phyloP scores from a whole-genome alignment of 2,797 vertebrate genomes.

The Argentina silus region DNA sequence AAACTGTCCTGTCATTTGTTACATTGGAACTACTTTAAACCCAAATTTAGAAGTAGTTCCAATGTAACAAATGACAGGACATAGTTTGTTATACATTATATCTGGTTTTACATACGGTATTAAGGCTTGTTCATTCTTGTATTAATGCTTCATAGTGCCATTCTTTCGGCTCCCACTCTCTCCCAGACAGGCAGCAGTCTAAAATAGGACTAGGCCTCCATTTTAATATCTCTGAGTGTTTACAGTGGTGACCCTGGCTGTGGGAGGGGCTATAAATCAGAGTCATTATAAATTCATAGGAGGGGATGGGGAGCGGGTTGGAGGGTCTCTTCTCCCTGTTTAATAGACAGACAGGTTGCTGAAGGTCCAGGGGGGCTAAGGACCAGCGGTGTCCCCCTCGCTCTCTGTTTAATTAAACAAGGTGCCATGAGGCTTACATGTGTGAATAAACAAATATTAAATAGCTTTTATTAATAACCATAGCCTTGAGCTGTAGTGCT shows the following conservation, averaged over 20 bases:
- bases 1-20: too few relatives aligned
- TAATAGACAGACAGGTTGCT: conserved; percentile 10
- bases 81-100: too few relatives aligned
- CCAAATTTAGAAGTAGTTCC: not conserved
- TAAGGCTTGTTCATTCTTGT: not conserved
- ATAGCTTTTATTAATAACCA: conserved; percentile 27
- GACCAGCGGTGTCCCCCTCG: conserved; percentile 28
- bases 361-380: conserved; percentile 20
- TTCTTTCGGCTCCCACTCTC: not conserved
- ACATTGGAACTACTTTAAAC: too few relatives aligned
- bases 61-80: too few relatives aligned
- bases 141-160: not conserved
- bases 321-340: conserved; percentile 8
- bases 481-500: conserved; percentile 26
- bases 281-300: conserved; percentile 67
- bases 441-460: conserved; percentile 23
- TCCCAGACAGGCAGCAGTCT: not conserved
- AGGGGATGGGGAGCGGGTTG: not conserved
- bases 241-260: conserved; percentile 46
- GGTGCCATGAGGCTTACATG: conserved; percentile 33
- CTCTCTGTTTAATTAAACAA: conserved; percentile 55
- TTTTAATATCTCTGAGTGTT: conserved; percentile 76
- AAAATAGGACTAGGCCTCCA: conserved; percentile 33
- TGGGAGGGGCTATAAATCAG: conserved; percentile 65
- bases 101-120: too few relatives aligned